These are phyloP conservation scores for Microctonus brassicae DNA, from an alignment of 2,888 invertebrate genomes.

Conservation along the genomic window DNA sequence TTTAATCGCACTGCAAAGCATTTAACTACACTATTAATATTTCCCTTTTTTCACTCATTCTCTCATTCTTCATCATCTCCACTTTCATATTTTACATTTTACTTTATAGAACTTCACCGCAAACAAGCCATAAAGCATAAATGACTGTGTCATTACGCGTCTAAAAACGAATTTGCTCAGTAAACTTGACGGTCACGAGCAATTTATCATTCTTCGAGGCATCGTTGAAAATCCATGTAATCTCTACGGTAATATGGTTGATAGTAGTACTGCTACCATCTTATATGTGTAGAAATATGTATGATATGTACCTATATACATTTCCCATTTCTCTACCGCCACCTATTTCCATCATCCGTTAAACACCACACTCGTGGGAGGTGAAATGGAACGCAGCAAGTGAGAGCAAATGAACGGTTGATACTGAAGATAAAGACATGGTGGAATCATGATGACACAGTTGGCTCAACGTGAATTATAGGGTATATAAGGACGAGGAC, in stretches of 20 bases:
- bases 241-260: constrained; percentile 39
- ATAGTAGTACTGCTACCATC: constrained; percentile 4
- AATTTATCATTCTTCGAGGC: constrained; percentile 43
- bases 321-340: constrained; percentile 5
- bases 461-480: no score
- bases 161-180: constrained; percentile 15
- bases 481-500: no score
- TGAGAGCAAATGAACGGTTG: background rate
- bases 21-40: background rate
- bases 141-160: constrained; percentile 16
- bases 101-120: no score
- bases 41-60: background rate
- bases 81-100: background rate
- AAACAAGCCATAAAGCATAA: constrained; percentile 7
- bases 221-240: constrained; percentile 42
- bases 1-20: background rate
- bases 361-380: constrained; percentile 14
- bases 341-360: constrained; percentile 27
- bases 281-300: background rate
- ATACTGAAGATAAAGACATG: constrained; percentile 10
- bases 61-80: background rate
- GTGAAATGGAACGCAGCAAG: constrained; percentile 1
- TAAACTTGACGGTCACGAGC: constrained; percentile 32
- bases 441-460: constrained; percentile 16
- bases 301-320: constrained; percentile 12